A percentile compares a stretch with the other conserved stretches of the same genome.
These are phyloP conservation scores for Drosophila serrata DNA, from an alignment of 1,140 invertebrate genomes.

Conservation along the genomic window DNA sequence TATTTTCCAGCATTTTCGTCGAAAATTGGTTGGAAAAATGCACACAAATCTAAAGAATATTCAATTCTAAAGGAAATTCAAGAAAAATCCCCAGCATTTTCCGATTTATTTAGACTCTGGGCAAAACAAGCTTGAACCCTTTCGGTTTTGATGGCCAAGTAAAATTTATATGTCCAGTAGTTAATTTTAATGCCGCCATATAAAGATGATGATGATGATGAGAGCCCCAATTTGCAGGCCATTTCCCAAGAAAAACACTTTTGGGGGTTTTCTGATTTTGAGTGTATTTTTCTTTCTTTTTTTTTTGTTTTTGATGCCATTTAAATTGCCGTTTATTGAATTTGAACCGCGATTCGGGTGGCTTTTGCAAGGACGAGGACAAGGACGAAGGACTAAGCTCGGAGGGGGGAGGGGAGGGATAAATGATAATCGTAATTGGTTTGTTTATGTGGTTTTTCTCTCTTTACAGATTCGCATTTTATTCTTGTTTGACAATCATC, in stretches of 20 bases:
- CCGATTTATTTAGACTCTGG: too few species aligned
- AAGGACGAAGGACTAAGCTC: constrained; percentile 1
- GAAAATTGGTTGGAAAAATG: too few species aligned
- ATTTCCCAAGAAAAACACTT: constrained; percentile 62
- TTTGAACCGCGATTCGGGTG: constrained; percentile 18
- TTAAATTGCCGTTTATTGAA: constrained; percentile 73
- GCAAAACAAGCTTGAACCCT: too few species aligned
- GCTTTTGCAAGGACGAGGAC: background rate
- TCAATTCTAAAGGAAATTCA: too few species aligned
- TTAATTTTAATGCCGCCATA: constrained; percentile 23
- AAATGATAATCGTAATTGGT: constrained; percentile 46
- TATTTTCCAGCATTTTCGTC: too few species aligned
- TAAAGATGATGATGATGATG: constrained; percentile 39
- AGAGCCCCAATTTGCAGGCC: constrained; percentile 11
- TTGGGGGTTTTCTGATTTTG: constrained; percentile 41
- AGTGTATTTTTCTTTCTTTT: constrained; percentile 49
- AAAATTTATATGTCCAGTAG: background rate
- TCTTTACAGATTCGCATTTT: constrained; percentile 55
- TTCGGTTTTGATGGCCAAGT: constrained; percentile 2
- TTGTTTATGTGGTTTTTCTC: constrained; percentile 43
- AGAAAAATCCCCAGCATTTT: too few species aligned
- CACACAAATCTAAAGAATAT: too few species aligned
- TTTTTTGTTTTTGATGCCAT: constrained; percentile 54
- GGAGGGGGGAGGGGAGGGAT: background rate
- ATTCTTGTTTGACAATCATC: constrained; percentile 81